phyloP scores from a whole-genome alignment of 2,888 invertebrate genomes.

The Drosophila tanythrix region DNA sequence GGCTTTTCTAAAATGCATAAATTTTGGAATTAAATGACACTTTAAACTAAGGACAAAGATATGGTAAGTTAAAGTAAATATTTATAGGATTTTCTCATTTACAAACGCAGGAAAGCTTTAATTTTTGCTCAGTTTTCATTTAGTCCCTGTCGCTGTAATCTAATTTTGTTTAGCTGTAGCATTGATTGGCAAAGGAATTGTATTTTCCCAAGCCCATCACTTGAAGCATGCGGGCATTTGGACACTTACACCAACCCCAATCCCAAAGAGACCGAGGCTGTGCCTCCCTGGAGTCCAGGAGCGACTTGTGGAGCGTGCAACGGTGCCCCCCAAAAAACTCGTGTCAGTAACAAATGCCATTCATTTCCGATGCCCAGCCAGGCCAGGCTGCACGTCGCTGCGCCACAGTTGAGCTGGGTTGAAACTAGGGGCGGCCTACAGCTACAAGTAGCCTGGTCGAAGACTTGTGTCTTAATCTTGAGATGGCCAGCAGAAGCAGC shows the following conservation, averaged over 20 bases:
- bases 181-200: slow-evolving; percentile 59
- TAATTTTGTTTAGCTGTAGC: slow-evolving; percentile 33
- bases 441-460: slow-evolving; percentile 22
- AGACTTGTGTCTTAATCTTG: slow-evolving; percentile 51
- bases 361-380: slow-evolving; percentile 70
- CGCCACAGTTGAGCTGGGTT: slow-evolving; percentile 48
- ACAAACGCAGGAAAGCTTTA: background rate
- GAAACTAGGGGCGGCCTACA: slow-evolving; percentile 12
- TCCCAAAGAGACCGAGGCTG: slow-evolving; percentile 8
- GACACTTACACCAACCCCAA: background rate
- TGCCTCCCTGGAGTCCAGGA: slow-evolving; percentile 13
- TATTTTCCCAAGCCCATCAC: slow-evolving; percentile 40
- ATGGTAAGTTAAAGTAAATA: background rate
- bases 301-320: slow-evolving; percentile 16
- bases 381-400: slow-evolving; percentile 60
- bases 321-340: slow-evolving; percentile 14
- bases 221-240: slow-evolving; percentile 13
- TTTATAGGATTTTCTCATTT: background rate
- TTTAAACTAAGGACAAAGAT: background rate
- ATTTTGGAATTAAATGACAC: background rate
- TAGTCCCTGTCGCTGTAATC: slow-evolving; percentile 8
- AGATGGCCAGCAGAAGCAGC: slow-evolving; percentile 42
- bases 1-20: background rate
- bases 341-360: slow-evolving; percentile 74
- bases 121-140: background rate